phyloP scores from a whole-genome alignment of 2,888 invertebrate genomes.

The Patella depressa region DNA sequence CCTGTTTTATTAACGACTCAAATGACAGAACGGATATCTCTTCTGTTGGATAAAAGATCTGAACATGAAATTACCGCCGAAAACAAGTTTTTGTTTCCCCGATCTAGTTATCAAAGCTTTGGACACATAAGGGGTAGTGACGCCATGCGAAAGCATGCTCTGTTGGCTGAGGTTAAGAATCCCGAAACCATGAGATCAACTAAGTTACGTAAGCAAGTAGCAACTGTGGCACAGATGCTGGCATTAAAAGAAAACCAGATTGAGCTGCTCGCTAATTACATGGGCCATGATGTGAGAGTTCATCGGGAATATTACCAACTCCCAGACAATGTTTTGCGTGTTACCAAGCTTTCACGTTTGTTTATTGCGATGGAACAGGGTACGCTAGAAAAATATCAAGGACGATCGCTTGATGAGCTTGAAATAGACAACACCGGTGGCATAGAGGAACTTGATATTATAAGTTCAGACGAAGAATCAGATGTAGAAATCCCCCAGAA shows the following conservation, averaged over 20 bases:
- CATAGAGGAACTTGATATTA: neutral
- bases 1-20: neutral
- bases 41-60: neutral
- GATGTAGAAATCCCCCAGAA: neutral
- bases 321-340: neutral
- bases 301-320: neutral
- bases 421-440: neutral
- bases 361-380: neutral
- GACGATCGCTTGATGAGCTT: neutral
- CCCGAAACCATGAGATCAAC: constrained; percentile 7
- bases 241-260: constrained; percentile 6
- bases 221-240: constrained; percentile 5
- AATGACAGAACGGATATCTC: neutral
- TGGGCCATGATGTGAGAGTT: neutral
- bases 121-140: neutral
- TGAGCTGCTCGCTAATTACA: neutral
- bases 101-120: neutral
- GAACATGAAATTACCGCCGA: neutral
- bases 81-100: neutral
- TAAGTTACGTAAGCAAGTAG: constrained; percentile 1
- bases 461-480: neutral
- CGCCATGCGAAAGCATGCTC: neutral
- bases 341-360: neutral
- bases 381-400: neutral
- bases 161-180: neutral